phyloP scores from a whole-genome alignment of 2,797 vertebrate genomes.

The Emydoidea blandingii region DNA sequence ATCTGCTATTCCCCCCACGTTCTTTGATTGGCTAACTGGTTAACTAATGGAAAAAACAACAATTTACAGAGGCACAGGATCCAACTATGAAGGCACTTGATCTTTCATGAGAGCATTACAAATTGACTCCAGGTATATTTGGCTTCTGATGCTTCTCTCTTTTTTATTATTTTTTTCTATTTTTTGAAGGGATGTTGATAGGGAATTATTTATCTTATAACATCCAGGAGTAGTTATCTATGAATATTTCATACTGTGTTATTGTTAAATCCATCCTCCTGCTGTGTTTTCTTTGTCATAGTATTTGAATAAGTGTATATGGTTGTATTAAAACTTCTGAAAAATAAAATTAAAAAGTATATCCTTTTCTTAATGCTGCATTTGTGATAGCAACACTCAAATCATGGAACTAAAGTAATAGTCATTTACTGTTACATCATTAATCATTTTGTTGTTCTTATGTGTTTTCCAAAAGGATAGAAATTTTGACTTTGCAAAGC shows the following conservation, averaged over 20 bases:
- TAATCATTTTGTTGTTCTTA: neutral
- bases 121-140: neutral
- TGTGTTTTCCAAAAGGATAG: neutral
- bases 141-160: neutral
- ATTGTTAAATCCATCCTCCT: neutral
- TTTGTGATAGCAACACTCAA: neutral
- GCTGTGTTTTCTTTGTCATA: neutral
- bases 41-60: neutral
- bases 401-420: neutral
- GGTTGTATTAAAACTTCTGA: neutral
- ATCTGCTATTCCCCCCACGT: neutral
- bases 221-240: neutral
- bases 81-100: neutral
- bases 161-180: neutral
- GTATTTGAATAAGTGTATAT: neutral
- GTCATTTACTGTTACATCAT: neutral
- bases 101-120: neutral
- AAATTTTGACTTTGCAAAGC: neutral
- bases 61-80: neutral
- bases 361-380: neutral
- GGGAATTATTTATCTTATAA: neutral
- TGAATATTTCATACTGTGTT: neutral
- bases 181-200: neutral
- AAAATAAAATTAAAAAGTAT: neutral
- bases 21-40: neutral